Evolutionary conservation across 2,888 invertebrate species (phyloP), one percentile per base, ranked within the genome.

Genomic region (Lochmaea crataegi): DNA sequence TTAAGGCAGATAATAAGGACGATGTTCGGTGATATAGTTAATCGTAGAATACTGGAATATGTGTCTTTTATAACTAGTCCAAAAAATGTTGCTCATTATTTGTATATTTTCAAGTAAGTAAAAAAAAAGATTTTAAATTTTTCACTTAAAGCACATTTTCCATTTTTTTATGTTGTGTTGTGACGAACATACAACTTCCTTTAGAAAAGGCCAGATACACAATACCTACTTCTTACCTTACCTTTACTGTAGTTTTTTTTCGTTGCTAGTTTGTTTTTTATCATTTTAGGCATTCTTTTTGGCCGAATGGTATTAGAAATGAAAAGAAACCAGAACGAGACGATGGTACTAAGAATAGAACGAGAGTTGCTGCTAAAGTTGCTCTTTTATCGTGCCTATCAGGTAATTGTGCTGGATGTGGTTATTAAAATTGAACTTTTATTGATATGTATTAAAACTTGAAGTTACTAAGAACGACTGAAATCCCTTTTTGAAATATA

Each of bases 21-120:
- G 18, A 93, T 94, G 89, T 92, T 94, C 82, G 95, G 95, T 22
- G 94, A 94, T 83, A 93, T 93, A 78, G 94, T 95, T 53, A 96
- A 95, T 86, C 88, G 96, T 81, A 92, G 95, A 85, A 97, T 97
- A 75, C 89, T 96, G 67, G 96, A 97, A 82, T 93, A 95, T 82
- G 96, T 97, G 1, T 93, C 95, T 32, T 91, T 92, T 76, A 88
- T 96, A 80, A 97, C 97, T 0, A 95, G 96, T 77, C 95, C 96
- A 0, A 92, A 94, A 76, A 95, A 95, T 83, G 94, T 97, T 60
- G 95, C 96, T 1, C 94, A 94, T 82, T 96, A 96, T 87, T 89
- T 97, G 74, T 92, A 92, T 84, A 89, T 92, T 41, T 94, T 97
- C 84, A 95, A 94, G 96, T 96, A 85, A 90, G 92, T 76, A 32